Conservation (phyloP, 30 jellyfish, hydroid and myxozoan species). For the Aurelia sp. region DNA sequence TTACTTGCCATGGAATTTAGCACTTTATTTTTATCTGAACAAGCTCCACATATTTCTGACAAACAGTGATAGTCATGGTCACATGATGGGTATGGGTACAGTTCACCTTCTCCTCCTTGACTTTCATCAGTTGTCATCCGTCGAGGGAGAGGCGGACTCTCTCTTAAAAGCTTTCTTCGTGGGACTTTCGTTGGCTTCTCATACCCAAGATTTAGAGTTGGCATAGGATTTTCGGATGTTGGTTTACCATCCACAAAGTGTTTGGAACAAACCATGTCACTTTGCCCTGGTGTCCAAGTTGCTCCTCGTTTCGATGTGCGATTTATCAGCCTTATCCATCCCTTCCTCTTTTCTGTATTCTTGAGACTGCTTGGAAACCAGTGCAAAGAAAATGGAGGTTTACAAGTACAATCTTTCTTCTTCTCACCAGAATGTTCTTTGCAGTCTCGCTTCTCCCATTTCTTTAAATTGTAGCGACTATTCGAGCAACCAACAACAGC, state of each 20-base stretch:
- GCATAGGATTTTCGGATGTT: conserved; percentile 25
- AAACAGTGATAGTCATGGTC: conserved; percentile 8
- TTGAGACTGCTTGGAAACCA: conserved; percentile 17
- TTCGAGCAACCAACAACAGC: conserved; percentile 51
- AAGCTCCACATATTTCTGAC: conserved; percentile 10
- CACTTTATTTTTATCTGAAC: conserved; percentile 7
- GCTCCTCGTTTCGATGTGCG: conserved; percentile 3
- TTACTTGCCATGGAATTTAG: neutral
- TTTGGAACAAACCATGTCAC: conserved; percentile 58
- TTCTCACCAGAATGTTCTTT: neutral
- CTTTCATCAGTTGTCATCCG: neutral
- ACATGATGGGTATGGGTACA: neutral
- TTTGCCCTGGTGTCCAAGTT: conserved; percentile 1
- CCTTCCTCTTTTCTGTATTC: neutral
- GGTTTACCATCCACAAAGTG: conserved; percentile 58
- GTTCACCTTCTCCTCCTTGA: neutral
- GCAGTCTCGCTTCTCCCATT: conserved; percentile 37
- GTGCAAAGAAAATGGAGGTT: conserved; percentile 4
- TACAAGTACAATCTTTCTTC: conserved; percentile 23
- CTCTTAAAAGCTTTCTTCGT: too few species aligned
- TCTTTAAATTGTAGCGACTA: conserved; percentile 12
- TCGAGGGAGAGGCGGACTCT: neutral
- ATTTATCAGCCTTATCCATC: conserved; percentile 13
- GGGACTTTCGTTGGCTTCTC: neutral
- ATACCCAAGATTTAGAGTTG: conserved; percentile 20